phyloP scores from a whole-genome alignment of 1,140 invertebrate species.

The Scaptodrosophila lebanonensis region DNA sequence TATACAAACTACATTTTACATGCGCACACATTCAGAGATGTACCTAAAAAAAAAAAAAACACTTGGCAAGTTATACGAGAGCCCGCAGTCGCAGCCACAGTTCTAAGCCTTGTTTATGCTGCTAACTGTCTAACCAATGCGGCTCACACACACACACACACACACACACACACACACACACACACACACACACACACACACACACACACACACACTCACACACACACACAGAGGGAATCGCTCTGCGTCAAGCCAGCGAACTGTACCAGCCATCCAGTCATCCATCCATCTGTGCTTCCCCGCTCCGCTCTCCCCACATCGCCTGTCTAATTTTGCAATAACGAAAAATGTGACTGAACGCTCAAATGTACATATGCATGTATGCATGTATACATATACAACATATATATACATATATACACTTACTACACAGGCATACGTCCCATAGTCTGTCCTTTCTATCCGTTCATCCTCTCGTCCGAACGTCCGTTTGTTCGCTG shows the following conservation, averaged over 20 bases:
- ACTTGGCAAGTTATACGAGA: background rate
- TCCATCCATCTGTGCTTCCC: conserved; percentile 64
- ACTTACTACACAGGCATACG: too few species aligned
- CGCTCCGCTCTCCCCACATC: conserved; percentile 27
- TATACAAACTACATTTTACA: conserved; percentile 66
- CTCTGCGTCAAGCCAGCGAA: conserved; percentile 57
- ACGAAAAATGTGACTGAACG: conserved; percentile 6
- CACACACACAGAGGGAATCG: conserved; percentile 9
- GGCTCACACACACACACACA: conserved; percentile 1
- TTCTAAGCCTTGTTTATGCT: conserved; percentile 61
- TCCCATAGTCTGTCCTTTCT: too few species aligned
- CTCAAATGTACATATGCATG: too few species aligned
- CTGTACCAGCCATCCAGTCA: conserved; percentile 46
- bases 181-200: conserved; percentile 10
- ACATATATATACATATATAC: too few species aligned
- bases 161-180: conserved; percentile 2
- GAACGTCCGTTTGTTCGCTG: too few species aligned
- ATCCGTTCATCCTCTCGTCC: too few species aligned
- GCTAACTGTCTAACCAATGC: conserved; percentile 58
- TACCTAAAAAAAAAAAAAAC: too few species aligned
- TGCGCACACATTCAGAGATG: too few species aligned
- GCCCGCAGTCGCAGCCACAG: too few species aligned
- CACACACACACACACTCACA: conserved; percentile 6
- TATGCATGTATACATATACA: too few species aligned
- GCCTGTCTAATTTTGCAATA: conserved; percentile 69